phyloP scores from a whole-genome alignment of 2,113 vertebrate genomes.

The Ia io region DNA sequence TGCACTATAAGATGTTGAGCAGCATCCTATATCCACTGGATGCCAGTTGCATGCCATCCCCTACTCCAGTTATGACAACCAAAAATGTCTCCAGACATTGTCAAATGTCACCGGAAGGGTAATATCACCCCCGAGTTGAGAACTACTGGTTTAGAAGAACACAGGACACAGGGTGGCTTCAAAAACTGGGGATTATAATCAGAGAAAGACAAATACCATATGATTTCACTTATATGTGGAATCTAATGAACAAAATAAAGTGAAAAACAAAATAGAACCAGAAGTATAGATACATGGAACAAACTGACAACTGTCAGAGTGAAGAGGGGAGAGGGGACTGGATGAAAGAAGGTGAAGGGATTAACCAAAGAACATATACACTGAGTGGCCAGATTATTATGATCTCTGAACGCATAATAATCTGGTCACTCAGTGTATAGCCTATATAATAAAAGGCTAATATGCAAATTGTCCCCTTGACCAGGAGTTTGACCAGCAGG shows the following conservation, averaged over 20 bases:
- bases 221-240: neutral
- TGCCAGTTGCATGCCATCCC: neutral
- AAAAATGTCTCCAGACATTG: neutral
- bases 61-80: neutral
- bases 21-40: neutral
- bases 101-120: neutral
- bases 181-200: neutral
- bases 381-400: too few relatives aligned
- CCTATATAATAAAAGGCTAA: too few relatives aligned
- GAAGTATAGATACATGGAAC: neutral
- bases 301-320: neutral
- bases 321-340: neutral
- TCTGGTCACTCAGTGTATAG: too few relatives aligned
- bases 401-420: too few relatives aligned
- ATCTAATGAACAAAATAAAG: neutral
- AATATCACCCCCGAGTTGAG: neutral
- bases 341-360: neutral
- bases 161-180: neutral
- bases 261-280: neutral
- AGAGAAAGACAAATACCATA: neutral
- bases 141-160: constrained; percentile 16
- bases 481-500: too few relatives aligned
- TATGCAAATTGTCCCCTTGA: too few relatives aligned
- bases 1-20: neutral
- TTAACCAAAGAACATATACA: neutral